A percentile compares a stretch with the other conserved stretches of the same genome.
Evolutionary conservation across 2,888 invertebrate genomes (phyloP).

Genomic region (Acronicta leporina): DNA sequence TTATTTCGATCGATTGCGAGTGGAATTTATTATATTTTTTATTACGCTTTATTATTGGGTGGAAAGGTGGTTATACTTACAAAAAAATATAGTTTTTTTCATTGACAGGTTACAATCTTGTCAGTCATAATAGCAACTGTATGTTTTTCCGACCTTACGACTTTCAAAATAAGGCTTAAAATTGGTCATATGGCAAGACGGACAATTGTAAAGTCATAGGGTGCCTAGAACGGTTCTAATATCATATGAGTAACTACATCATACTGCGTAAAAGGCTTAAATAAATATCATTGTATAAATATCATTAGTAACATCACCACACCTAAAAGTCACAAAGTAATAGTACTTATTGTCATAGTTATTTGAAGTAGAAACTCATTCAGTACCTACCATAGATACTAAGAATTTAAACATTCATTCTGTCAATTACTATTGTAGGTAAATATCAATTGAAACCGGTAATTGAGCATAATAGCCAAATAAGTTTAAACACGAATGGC

Average conservation of each 20-base stretch:
- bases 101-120: no score
- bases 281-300: conserved; percentile 29
- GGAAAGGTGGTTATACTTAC: conserved; percentile 2
- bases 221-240: no score
- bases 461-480: not conserved
- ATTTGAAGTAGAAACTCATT: conserved; percentile 38
- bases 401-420: conserved; percentile 26
- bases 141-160: no score
- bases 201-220: no score
- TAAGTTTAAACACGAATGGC: not conserved
- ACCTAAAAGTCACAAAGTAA: conserved; percentile 40
- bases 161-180: no score
- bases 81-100: no score
- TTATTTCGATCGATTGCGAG: conserved; percentile 29
- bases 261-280: conserved; percentile 16
- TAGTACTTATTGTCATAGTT: conserved; percentile 49
- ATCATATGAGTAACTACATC: no score
- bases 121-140: no score
- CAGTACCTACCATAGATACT: conserved; percentile 48
- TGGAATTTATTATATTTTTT: conserved; percentile 30
- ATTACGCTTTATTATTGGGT: conserved; percentile 1
- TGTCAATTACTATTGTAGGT: conserved; percentile 35
- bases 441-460: not conserved
- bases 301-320: conserved; percentile 18
- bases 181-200: no score